These are phyloP conservation scores for Hedya salicella DNA, from an alignment of 2,888 invertebrate species.

Conservation along the genomic window DNA sequence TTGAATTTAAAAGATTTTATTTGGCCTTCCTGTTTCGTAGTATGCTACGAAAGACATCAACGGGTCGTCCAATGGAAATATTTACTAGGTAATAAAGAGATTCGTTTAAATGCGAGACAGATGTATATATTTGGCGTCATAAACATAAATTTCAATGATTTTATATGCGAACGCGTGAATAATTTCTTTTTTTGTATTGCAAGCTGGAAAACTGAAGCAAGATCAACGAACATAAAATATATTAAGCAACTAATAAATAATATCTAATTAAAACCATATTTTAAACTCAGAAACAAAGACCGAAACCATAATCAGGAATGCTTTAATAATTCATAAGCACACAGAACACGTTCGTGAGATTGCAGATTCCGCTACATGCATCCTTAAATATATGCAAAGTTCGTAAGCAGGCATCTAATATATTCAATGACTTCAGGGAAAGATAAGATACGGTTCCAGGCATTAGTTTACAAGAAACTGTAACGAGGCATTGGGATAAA, in stretches of 20 bases:
- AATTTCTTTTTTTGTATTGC: too few relatives aligned
- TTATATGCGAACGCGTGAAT: too few relatives aligned
- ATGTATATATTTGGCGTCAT: too few relatives aligned
- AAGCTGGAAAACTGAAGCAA: not conserved
- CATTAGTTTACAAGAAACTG: conserved; percentile 34
- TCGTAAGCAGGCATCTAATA: conserved; percentile 41
- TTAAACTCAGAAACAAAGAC: conserved; percentile 36
- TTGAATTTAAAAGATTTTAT: too few relatives aligned
- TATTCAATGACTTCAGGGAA: conserved; percentile 42
- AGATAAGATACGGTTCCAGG: conserved; percentile 36
- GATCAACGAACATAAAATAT: too few relatives aligned
- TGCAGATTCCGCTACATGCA: conserved; percentile 47
- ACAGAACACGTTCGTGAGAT: conserved; percentile 45
- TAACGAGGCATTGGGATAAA: conserved; percentile 31
- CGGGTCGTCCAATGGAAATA: too few relatives aligned
- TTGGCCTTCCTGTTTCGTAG: too few relatives aligned
- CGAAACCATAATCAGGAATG: conserved; percentile 43
- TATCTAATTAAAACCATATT: conserved; percentile 35
- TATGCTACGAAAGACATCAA: too few relatives aligned
- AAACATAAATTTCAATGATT: too few relatives aligned
- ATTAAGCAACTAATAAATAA: too few relatives aligned
- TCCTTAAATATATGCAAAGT: conserved; percentile 48
- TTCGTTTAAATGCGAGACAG: too few relatives aligned
- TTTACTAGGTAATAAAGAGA: too few relatives aligned
- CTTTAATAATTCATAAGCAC: conserved; percentile 52